Evolutionary conservation across 23 tunicate genomes (phyloP).

Genomic region (Halocynthia roretzi): DNA sequence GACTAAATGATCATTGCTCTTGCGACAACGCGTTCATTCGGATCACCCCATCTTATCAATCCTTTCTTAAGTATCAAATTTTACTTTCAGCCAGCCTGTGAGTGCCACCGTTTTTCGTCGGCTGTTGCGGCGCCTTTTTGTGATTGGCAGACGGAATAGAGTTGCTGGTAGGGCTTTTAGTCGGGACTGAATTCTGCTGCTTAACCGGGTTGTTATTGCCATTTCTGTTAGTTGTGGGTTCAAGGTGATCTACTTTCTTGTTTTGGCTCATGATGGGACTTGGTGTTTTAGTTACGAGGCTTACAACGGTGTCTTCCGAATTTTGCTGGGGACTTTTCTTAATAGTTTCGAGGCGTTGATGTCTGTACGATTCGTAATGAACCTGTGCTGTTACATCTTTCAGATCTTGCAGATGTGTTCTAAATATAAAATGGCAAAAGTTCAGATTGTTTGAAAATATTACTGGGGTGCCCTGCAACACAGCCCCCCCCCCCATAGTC

Average conservation of each 20-base stretch:
- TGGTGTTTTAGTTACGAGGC: conserved; percentile 20
- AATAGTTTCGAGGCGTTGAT: conserved; percentile 73
- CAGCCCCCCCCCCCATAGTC: too few species aligned
- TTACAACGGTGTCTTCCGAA: conserved; percentile 22
- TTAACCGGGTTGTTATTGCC: neutral
- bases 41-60: too few species aligned
- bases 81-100: conserved; percentile 17
- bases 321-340: conserved; percentile 45
- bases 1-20: too few species aligned
- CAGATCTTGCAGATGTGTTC: conserved; percentile 92
- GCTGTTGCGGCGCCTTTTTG: conserved; percentile 10
- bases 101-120: conserved; percentile 18
- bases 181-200: neutral
- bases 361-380: conserved; percentile 92
- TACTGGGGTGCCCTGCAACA: too few species aligned
- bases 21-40: too few species aligned
- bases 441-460: too few species aligned
- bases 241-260: conserved; percentile 5
- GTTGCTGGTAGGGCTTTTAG: conserved; percentile 9
- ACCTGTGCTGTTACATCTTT: conserved; percentile 93
- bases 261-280: conserved; percentile 6
- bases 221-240: neutral
- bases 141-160: neutral
- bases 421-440: conserved; percentile 9
- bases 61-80: neutral